These are phyloP conservation scores for Adela reaumurella DNA, from an alignment of 2,888 invertebrate species.

Conservation along the genomic window DNA sequence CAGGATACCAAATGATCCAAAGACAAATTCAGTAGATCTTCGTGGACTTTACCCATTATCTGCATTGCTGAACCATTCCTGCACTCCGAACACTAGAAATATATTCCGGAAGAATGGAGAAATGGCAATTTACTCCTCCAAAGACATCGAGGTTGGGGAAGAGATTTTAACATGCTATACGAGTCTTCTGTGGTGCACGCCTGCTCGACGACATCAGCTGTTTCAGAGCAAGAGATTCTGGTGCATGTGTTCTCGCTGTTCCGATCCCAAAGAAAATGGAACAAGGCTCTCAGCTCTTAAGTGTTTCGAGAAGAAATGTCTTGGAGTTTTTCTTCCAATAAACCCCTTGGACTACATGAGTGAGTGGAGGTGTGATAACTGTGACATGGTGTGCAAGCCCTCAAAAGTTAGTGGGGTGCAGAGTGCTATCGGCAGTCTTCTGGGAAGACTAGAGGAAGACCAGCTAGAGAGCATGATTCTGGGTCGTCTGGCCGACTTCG, in stretches of 20 bases:
- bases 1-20: slow-evolving; percentile 40
- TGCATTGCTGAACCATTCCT: slow-evolving; percentile 65
- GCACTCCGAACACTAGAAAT: slow-evolving; percentile 64
- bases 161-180: slow-evolving; percentile 66
- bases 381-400: slow-evolving; percentile 28
- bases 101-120: slow-evolving; percentile 49
- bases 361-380: slow-evolving; percentile 58
- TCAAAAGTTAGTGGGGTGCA: slow-evolving; percentile 43
- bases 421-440: slow-evolving; percentile 49
- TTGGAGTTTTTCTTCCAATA: slow-evolving; percentile 51
- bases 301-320: slow-evolving; percentile 47
- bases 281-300: slow-evolving; percentile 50
- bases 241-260: slow-evolving; percentile 62
- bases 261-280: slow-evolving; percentile 60
- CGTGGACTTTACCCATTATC: slow-evolving; percentile 64
- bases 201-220: slow-evolving; percentile 58
- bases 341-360: slow-evolving; percentile 39
- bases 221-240: slow-evolving; percentile 61
- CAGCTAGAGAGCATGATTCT: slow-evolving; percentile 33
- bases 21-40: slow-evolving; percentile 27
- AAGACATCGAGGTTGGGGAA: slow-evolving; percentile 51
- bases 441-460: slow-evolving; percentile 43
- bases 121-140: slow-evolving; percentile 58
- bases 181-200: slow-evolving; percentile 64
- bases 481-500: slow-evolving; percentile 28